A percentile compares a stretch with the other conserved stretches of the same genome.
Evolutionary conservation across 2,797 vertebrate species (phyloP).

Genomic region (Cirrhinus mrigala): DNA sequence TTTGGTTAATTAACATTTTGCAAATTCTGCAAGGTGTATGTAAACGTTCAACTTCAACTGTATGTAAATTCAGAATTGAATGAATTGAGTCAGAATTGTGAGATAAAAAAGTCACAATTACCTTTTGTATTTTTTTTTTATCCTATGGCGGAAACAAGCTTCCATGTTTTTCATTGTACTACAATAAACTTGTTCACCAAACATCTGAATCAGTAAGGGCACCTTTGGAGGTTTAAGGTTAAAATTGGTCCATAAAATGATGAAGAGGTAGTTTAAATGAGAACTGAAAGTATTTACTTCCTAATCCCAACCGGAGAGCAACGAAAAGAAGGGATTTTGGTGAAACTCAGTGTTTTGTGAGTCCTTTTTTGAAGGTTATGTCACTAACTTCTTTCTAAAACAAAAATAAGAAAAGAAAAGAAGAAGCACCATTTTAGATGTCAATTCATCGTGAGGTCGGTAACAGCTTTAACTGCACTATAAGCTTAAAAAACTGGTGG

Average conservation of each 20-base stretch:
- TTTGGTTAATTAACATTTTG: too few species aligned
- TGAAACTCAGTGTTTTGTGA: background rate
- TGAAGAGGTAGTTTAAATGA: slow-evolving; percentile 60
- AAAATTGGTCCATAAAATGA: slow-evolving; percentile 38
- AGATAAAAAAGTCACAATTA: background rate
- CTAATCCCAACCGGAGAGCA: background rate
- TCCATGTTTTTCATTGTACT: background rate
- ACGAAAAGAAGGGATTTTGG: background rate
- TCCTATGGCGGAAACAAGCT: background rate
- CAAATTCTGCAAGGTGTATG: too few species aligned
- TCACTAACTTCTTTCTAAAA: slow-evolving; percentile 13
- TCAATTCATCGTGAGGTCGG: background rate
- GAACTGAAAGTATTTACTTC: background rate
- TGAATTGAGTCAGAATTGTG: background rate
- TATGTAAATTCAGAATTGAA: background rate
- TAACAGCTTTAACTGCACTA: background rate
- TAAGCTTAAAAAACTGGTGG: slow-evolving; percentile 6
- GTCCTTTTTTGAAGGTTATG: background rate
- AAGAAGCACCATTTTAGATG: slow-evolving; percentile 28
- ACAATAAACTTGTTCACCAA: slow-evolving; percentile 3
- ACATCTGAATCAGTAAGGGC: slow-evolving; percentile 4
- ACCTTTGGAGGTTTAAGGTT: slow-evolving; percentile 26
- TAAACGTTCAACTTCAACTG: too few species aligned
- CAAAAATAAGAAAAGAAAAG: slow-evolving; percentile 7
- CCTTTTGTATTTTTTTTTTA: background rate